These are phyloP conservation scores for Tipula vernalis DNA, from an alignment of 2,888 invertebrate species.

Conservation along the genomic window DNA sequence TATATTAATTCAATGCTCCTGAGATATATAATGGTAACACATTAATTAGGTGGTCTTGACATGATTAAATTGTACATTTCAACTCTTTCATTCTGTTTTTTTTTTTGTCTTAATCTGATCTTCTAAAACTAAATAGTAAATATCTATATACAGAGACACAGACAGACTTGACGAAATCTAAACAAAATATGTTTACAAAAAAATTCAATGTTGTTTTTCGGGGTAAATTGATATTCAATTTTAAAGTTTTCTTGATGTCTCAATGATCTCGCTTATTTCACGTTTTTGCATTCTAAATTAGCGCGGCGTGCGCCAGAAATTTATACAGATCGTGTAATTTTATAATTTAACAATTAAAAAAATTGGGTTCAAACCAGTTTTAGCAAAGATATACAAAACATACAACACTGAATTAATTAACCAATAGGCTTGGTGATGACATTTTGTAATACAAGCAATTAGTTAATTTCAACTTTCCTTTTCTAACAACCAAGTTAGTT, in stretches of 20 bases:
- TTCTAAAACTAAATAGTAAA: neutral
- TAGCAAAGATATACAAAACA: too few relatives aligned
- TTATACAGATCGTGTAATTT: too few relatives aligned
- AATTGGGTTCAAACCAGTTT: too few relatives aligned
- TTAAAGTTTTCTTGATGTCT: neutral
- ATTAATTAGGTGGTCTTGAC: neutral
- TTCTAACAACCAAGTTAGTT: too few relatives aligned
- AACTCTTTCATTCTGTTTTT: neutral
- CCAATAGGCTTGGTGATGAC: too few relatives aligned
- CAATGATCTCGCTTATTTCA: neutral
- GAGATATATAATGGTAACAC: neutral
- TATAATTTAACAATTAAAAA: too few relatives aligned
- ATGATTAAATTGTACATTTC: neutral
- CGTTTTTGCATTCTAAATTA: neutral
- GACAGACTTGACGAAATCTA: neutral
- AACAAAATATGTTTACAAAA: neutral
- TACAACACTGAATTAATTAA: too few relatives aligned
- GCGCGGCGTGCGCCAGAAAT: too few relatives aligned
- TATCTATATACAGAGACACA: neutral
- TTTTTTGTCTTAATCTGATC: neutral
- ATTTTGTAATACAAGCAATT: too few relatives aligned
- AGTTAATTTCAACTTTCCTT: too few relatives aligned
- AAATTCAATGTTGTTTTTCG: neutral
- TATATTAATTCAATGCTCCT: neutral
- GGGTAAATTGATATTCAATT: too few relatives aligned